Evolutionary conservation across 2,888 invertebrate species (phyloP).

Genomic region (Sinohyriopsis cumingii): DNA sequence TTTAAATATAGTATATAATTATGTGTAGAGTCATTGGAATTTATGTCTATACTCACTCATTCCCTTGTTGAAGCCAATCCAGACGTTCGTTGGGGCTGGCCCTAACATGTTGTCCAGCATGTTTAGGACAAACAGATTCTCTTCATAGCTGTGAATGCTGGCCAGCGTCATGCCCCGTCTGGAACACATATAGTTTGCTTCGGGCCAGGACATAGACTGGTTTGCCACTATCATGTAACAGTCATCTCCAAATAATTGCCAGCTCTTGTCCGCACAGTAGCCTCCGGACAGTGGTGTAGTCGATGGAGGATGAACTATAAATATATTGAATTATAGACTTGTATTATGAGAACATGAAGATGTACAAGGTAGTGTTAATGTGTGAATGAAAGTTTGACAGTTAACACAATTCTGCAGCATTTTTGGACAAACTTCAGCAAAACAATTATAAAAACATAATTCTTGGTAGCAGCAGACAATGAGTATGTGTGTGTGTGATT

Average conservation of each 20-base stretch:
- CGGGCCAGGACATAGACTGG: constrained; percentile 25
- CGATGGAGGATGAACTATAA: constrained; percentile 23
- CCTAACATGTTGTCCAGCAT: constrained; percentile 8
- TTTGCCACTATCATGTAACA: constrained; percentile 30
- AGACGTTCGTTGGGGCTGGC: too few species aligned
- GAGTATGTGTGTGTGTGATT: too few species aligned
- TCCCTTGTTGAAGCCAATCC: too few species aligned
- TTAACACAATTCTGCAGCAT: too few species aligned
- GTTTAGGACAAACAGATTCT: constrained; percentile 30
- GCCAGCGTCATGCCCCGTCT: constrained; percentile 34
- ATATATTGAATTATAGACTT: constrained; percentile 4
- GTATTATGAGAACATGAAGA: neutral
- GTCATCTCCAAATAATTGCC: constrained; percentile 28
- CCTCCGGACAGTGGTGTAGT: constrained; percentile 19
- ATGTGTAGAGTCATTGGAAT: too few species aligned
- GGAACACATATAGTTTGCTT: constrained; percentile 34
- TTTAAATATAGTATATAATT: too few species aligned
- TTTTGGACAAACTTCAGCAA: too few species aligned
- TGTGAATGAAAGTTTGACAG: too few species aligned
- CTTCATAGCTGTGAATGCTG: constrained; percentile 28
- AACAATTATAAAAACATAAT: too few species aligned
- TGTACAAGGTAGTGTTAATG: too few species aligned
- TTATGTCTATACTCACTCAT: too few species aligned
- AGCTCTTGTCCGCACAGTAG: constrained; percentile 32
- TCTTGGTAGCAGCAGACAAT: too few species aligned